phyloP scores from a whole-genome alignment of 64 coral and sea anemone genomes.

The Actinia tenebrosa region DNA sequence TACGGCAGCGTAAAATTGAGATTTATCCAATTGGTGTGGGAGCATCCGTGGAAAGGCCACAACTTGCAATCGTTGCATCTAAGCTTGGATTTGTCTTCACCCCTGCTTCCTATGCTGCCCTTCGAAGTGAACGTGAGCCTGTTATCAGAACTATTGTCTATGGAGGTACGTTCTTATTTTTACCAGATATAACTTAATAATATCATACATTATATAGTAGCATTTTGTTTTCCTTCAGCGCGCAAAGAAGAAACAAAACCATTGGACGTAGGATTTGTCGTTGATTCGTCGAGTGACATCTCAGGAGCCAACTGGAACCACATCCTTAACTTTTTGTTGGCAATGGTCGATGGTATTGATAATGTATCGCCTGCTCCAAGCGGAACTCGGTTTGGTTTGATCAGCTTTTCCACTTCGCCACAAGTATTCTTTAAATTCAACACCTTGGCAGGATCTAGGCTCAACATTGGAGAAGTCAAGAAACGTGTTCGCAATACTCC shows the following conservation, averaged over 20 bases:
- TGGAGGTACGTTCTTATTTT: conserved; percentile 11
- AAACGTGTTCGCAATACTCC: conserved; percentile 41
- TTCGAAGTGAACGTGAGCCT: not conserved
- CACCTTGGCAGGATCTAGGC: conserved; percentile 9
- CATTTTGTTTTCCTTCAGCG: not conserved
- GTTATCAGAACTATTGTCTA: conserved; percentile 19
- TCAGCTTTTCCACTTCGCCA: conserved; percentile 45
- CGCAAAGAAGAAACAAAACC: conserved; percentile 10
- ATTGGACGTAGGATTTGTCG: conserved; percentile 43
- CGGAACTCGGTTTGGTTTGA: conserved; percentile 62
- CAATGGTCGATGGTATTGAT: conserved; percentile 40
- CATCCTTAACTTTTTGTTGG: conserved; percentile 30
- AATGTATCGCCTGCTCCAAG: conserved; percentile 29
- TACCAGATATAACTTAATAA: too few species aligned
- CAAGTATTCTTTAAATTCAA: conserved; percentile 53
- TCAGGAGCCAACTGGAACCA: conserved; percentile 25
- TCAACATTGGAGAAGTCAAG: conserved; percentile 40
- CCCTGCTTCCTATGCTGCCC: conserved; percentile 10
- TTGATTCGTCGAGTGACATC: conserved; percentile 35
- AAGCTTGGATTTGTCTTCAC: conserved; percentile 21
- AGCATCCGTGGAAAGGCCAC: not conserved
- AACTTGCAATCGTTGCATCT: not conserved
- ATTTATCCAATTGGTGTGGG: conserved; percentile 45
- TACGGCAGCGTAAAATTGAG: conserved; percentile 4
- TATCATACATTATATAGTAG: too few species aligned